Evolutionary conservation across 1,140 invertebrate species (phyloP), one percentile per base, ranked within the genome.

Genomic region (Choristoneura fumiferana): DNA sequence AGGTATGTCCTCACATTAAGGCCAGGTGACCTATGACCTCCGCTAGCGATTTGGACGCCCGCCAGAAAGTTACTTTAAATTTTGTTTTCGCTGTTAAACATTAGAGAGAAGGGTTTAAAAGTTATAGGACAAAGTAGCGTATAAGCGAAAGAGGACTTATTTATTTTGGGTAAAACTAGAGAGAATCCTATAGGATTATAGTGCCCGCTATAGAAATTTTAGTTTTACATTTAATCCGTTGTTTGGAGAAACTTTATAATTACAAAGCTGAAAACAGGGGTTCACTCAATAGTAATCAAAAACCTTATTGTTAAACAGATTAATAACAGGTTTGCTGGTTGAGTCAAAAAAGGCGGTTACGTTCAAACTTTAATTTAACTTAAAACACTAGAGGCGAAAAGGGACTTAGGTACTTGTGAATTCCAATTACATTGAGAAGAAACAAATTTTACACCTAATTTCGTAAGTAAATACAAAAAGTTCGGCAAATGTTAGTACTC

Each of bases 61-160:
- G 78, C 78, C 76, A 81, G 66, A 60, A 54, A 54, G 54, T 58
- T 49, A 57, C 54, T 70, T 70, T 78, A 79, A 73, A 79, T 81
- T 79, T 75, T 69, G 72, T 70, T 73, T 72, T 63, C 63, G 38
- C 45, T 65, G 61, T 70, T 65, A 55, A 75, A 70, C 67, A 73
- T 71, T 73, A 70, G 65, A 55, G 70, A 58, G 57, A 64, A 69
- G 57, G 68, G 71, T 76, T 76, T 70, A 71, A 67, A 77, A 71
- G 67, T 80, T 76, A 76, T 77, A 81, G 76, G 71, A 73, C 68
- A 71, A 70, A 62, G 67, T 70, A 59, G 56, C 62, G 55, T 61
- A 53, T 56, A 57, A 67, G 54, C 58, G 58, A 62, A 60, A 60
- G 56, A 55, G 62, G 52, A 66, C 68, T 73, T 69, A 72, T 73